A percentile compares a stretch with the other conserved stretches of the same genome.
These are phyloP conservation scores for Sapayoa aenigma DNA, from an alignment of 2,113 vertebrate species.

Conservation along the genomic window DNA sequence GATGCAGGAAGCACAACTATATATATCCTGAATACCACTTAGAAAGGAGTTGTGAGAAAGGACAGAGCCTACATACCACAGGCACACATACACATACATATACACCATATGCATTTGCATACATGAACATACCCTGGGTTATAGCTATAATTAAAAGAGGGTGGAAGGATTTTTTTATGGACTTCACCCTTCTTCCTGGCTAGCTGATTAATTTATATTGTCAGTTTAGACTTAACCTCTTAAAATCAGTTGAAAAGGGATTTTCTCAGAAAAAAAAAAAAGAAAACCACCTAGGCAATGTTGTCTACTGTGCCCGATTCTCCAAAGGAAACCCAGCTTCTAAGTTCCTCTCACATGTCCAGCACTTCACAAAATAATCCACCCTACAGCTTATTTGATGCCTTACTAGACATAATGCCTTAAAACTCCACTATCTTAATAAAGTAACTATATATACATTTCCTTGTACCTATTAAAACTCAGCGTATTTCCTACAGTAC, in stretches of 20 bases:
- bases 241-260: background rate
- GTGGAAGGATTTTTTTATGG: background rate
- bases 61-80: background rate
- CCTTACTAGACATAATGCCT: background rate
- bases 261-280: background rate
- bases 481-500: background rate
- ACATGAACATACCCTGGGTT: too few relatives aligned
- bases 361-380: background rate
- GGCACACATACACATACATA: background rate
- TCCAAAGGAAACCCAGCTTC: background rate
- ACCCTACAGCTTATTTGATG: background rate
- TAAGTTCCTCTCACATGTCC: too few relatives aligned
- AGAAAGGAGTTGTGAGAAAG: background rate
- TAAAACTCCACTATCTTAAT: background rate
- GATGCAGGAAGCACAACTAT: background rate
- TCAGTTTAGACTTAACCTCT: background rate
- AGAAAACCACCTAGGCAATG: background rate
- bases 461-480: background rate
- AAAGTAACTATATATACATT: background rate
- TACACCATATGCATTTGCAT: too few relatives aligned
- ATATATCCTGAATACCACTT: rapidly evolving
- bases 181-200: background rate
- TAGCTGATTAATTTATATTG: background rate
- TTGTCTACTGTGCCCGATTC: background rate
- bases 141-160: background rate